Evolutionary conservation across 1,140 invertebrate genomes (phyloP).

Genomic region (Drosophila watanabei): DNA sequence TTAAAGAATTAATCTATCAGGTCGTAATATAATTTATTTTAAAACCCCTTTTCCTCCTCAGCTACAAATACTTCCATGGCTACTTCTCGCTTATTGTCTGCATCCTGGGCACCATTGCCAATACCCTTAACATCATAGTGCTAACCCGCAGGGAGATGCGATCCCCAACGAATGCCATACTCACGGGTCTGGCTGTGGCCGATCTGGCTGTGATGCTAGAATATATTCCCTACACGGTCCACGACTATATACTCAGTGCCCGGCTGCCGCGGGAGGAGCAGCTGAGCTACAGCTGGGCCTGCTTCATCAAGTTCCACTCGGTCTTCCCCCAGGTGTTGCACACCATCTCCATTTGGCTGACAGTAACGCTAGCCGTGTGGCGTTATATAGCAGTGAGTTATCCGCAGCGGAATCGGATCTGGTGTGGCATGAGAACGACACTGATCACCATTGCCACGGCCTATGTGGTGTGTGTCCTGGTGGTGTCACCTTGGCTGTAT

Average conservation of each 20-base stretch:
- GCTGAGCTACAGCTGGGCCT: slow-evolving; percentile 92
- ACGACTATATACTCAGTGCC: slow-evolving; percentile 89
- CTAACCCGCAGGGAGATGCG: slow-evolving; percentile 95
- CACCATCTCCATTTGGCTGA: slow-evolving; percentile 97
- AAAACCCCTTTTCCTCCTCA: slow-evolving; percentile 7
- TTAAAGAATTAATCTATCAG: no score
- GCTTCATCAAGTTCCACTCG: slow-evolving; percentile 93
- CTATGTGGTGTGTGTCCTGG: slow-evolving; percentile 92
- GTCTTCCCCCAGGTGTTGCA: slow-evolving; percentile 95
- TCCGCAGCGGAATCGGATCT: slow-evolving; percentile 91
- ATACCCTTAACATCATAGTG: slow-evolving; percentile 97
- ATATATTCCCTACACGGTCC: slow-evolving; percentile 95
- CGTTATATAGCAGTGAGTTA: slow-evolving; percentile 95
- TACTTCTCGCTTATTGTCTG: slow-evolving; percentile 89
- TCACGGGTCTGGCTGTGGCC: slow-evolving; percentile 96
- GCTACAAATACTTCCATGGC: slow-evolving; percentile 81
- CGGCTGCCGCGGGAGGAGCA: slow-evolving; percentile 74
- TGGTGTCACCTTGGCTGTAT: slow-evolving; percentile 93
- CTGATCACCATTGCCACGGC: slow-evolving; percentile 91
- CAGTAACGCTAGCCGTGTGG: slow-evolving; percentile 96
- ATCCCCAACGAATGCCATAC: slow-evolving; percentile 93
- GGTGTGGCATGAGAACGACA: slow-evolving; percentile 92
- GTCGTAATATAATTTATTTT: no score
- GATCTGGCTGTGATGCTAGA: slow-evolving; percentile 97
- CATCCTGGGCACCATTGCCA: slow-evolving; percentile 96